Evolutionary conservation across 2,797 vertebrate genomes (phyloP).

Genomic region (Rhyacichthys aspro): DNA sequence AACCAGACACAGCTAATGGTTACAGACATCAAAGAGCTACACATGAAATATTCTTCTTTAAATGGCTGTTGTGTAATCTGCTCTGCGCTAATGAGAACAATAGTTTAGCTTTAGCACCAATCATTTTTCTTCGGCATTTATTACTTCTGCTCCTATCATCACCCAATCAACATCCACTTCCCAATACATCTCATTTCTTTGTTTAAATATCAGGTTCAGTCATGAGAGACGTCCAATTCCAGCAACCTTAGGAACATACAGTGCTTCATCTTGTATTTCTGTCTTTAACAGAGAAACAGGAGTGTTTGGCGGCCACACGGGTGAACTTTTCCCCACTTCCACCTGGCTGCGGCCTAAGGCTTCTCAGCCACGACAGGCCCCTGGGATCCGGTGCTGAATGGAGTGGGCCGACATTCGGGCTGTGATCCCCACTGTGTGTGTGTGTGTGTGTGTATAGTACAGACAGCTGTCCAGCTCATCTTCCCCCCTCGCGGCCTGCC

Average conservation of each 20-base stretch:
- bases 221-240: conserved; percentile 44
- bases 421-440: conserved; percentile 58
- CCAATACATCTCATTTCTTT: conserved; percentile 29
- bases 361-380: conserved; percentile 71
- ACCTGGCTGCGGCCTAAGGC: conserved; percentile 71
- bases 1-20: conserved; percentile 47
- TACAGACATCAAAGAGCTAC: conserved; percentile 70
- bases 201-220: conserved; percentile 24
- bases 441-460: conserved; percentile 67
- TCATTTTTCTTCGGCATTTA: conserved; percentile 1
- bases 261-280: conserved; percentile 54
- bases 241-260: conserved; percentile 43
- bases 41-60: conserved; percentile 8
- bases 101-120: conserved; percentile 2
- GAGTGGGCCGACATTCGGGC: conserved; percentile 73
- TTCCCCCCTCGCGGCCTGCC: conserved; percentile 73
- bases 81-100: no score
- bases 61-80: no score
- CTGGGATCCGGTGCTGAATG: conserved; percentile 70
- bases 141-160: conserved; percentile 20
- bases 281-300: conserved; percentile 38
- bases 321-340: conserved; percentile 81
- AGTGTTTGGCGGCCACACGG: conserved; percentile 47
- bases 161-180: conserved; percentile 22
- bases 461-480: conserved; percentile 85